phyloP scores from a whole-genome alignment of 2,797 vertebrate species.

The Hypotaenidia philippensis region DNA sequence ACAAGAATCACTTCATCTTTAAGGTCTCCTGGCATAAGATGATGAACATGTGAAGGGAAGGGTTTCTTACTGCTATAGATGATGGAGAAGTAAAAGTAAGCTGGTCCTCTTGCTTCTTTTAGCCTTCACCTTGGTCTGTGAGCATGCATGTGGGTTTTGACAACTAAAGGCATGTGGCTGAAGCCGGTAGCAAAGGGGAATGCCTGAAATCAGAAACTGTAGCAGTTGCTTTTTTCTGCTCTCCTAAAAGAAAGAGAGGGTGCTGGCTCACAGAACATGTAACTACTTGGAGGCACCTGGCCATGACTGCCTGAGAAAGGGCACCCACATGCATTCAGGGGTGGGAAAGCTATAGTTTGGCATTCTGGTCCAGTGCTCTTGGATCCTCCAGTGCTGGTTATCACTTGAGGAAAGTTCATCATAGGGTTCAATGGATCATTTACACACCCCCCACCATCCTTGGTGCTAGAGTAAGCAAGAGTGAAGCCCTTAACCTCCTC shows the following conservation, averaged over 20 bases:
- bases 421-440: neutral
- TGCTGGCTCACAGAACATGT: neutral
- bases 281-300: neutral
- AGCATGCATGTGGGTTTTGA: neutral
- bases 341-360: accelerated
- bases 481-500: neutral
- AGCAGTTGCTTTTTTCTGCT: neutral
- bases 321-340: accelerated
- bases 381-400: neutral
- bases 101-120: neutral
- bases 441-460: neutral
- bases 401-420: neutral
- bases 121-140: neutral
- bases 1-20: neutral
- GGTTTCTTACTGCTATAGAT: neutral
- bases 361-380: neutral
- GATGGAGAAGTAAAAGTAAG: neutral
- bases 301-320: neutral
- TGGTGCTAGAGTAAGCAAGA: neutral
- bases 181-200: neutral
- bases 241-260: neutral
- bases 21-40: neutral
- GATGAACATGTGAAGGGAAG: neutral
- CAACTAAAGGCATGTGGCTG: accelerated
- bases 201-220: neutral